Evolutionary conservation across 2,113 vertebrate genomes (phyloP).

Genomic region (Sorex fumeus): DNA sequence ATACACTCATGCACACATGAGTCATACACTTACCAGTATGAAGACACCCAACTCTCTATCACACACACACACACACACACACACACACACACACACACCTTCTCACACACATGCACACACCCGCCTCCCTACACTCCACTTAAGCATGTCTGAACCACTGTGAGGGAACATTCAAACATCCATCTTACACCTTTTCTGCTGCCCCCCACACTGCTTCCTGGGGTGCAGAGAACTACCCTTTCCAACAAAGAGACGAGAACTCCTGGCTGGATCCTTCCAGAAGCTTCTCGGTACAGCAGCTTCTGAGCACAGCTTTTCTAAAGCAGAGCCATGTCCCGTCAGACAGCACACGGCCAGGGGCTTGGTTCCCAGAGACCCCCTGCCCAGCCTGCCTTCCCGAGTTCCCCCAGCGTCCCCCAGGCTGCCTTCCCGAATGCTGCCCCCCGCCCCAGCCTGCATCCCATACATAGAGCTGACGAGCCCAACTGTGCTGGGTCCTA

Average conservation of each 20-base stretch:
- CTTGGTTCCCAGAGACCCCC: background rate
- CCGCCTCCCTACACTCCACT: background rate
- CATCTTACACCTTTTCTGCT: background rate
- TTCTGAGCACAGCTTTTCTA: too few species aligned
- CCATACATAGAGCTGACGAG: too few species aligned
- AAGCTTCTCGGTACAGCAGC: background rate
- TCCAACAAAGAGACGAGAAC: background rate
- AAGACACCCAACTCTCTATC: too few species aligned
- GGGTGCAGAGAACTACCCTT: background rate
- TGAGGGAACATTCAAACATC: background rate
- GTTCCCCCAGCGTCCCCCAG: background rate
- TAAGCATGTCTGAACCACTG: fast-evolving
- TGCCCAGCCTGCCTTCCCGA: background rate
- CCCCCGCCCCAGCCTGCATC: too few species aligned
- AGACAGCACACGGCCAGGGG: background rate
- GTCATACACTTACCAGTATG: too few species aligned
- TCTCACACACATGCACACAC: too few species aligned
- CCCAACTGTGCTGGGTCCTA: too few species aligned
- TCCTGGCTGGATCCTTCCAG: background rate
- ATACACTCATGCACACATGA: too few species aligned
- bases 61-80: too few species aligned
- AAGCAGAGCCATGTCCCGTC: background rate
- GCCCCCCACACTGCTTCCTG: background rate
- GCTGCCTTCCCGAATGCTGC: too few species aligned
- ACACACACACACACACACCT: too few species aligned